Base-by-base conservation (phyloP, 1,140 invertebrate species). In the Phocides pigmalion region DNA sequence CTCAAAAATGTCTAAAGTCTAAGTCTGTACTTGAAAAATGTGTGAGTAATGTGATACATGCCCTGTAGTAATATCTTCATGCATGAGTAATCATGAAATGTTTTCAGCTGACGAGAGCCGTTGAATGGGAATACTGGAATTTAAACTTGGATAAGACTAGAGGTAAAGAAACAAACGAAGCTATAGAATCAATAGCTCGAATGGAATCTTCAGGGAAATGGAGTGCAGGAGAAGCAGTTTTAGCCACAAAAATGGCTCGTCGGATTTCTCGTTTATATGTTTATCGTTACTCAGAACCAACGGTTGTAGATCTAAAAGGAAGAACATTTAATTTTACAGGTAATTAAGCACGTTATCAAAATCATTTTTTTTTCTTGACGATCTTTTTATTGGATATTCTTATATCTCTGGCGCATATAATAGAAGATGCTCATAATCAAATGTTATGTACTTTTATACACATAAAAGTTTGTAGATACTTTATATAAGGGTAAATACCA, bases 161-260 rank as follows among this genome's bases (percentile, higher is more conserved):
- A 63, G 0, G n/a, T 2, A 37, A 12, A 20, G 16, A 63, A 37
- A 72, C 71, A 54, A 75, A 81, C 53, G 68, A 79, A 12, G 68
- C 88, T 8, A 39, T 91, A 5, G 82, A 92, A 70, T 77, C 80
- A 32, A 65, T 92, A 2, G 85, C 84, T 68, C 64, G 79, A 17
- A 72, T 92, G 47, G 87, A 92, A 59, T 84, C 83, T 22, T 84
- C 91, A 20, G 79, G 84, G 5, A 90, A 85, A 65, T 91, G 90
- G 79, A 92, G 85, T 53, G 83, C 89, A 4, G 92, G 91, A 15
- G 82, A 83, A 49, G 83, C 82, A 1, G 73, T 92, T 22, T 41
- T 93, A 14, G 86, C 89, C 14, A 79, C 87, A 12, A 83, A 83
- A 41, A 62, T 92, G 28, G 84, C 86, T 4, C 74, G 87, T 3